Percentiles rank a stretch among this genome's conserved stretches.
Evolutionary conservation across 2,797 vertebrate genomes (phyloP).

Genomic region (Okamejei kenojei): DNA sequence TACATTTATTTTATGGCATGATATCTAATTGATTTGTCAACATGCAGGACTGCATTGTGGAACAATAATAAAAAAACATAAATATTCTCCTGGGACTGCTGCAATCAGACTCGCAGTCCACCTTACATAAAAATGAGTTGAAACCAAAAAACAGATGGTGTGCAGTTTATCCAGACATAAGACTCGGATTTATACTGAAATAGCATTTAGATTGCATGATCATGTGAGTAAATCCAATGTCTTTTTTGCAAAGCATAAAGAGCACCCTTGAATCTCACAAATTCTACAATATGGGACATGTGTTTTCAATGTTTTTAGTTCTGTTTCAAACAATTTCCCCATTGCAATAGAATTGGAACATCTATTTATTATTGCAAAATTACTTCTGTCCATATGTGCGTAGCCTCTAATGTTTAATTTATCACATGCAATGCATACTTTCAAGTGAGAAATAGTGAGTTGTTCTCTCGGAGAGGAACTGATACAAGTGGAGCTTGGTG

Average conservation of each 20-base stretch:
- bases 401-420: not conserved
- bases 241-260: not conserved
- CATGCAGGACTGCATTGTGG: not conserved
- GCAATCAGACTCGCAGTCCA: not conserved
- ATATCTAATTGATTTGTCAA: not conserved
- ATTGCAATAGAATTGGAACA: not conserved
- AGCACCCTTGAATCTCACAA: not conserved
- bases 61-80: not conserved
- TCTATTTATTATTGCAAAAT: not conserved
- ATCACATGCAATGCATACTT: not conserved
- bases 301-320: not conserved
- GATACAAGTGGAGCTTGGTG: not conserved
- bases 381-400: not conserved
- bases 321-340: not conserved
- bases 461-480: not conserved
- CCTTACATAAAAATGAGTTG: not conserved
- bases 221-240: not conserved
- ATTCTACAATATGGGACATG: not conserved
- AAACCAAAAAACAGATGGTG: constrained; percentile 25
- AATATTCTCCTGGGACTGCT: not conserved
- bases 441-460: not conserved
- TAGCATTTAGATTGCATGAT: constrained; percentile 28
- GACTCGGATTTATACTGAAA: not conserved
- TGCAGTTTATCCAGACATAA: not conserved
- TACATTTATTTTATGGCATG: not conserved